Evolutionary conservation across 2,113 vertebrate species (phyloP).

Genomic region (Notarius lentiginosus): DNA sequence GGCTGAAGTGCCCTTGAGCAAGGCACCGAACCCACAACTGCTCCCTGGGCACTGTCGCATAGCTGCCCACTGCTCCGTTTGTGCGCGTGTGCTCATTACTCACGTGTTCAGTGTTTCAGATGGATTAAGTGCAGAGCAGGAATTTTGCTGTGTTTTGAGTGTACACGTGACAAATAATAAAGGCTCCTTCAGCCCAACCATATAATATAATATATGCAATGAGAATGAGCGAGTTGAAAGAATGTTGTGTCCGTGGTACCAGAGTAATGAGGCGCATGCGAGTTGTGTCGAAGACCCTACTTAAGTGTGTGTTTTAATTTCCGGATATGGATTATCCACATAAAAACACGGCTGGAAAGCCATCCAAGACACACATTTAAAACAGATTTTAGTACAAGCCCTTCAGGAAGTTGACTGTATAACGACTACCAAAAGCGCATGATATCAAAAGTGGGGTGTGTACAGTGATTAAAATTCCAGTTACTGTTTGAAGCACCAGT

Average conservation of each 20-base stretch:
- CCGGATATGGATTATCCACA: neutral
- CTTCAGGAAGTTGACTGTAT: neutral
- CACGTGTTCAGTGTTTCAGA: too few species aligned
- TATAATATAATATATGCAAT: neutral
- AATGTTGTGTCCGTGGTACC: neutral
- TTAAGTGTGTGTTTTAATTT: neutral
- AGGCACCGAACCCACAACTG: too few species aligned
- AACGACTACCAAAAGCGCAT: neutral
- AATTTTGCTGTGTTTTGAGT: too few species aligned
- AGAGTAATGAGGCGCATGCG: neutral
- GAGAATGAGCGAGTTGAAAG: neutral
- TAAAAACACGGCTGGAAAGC: neutral
- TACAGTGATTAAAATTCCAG: neutral
- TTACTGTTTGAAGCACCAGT: neutral
- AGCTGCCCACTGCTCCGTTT: too few species aligned
- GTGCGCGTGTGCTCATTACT: too few species aligned
- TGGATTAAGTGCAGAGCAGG: too few species aligned
- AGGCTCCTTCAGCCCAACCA: neutral
- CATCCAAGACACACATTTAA: neutral
- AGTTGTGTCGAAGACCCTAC: neutral
- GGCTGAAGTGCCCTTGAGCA: too few species aligned
- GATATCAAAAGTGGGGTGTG: neutral
- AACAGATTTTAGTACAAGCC: neutral
- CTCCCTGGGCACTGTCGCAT: too few species aligned
- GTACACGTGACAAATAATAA: too few species aligned